Conservation (phyloP, 2,888 invertebrate species). For the Rhagonycha lutea region DNA sequence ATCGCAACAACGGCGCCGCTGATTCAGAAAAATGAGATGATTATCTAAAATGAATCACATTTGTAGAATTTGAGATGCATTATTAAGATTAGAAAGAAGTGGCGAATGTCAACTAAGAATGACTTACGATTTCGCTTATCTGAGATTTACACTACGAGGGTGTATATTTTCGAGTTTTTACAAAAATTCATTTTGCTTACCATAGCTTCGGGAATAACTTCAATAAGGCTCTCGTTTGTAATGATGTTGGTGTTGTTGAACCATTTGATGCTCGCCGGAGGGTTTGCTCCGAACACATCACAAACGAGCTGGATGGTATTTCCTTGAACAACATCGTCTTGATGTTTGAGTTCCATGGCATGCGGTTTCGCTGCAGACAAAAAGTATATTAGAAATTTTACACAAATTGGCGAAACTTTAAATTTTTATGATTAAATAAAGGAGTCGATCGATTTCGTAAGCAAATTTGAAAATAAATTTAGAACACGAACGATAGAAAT, state of each 20-base stretch:
- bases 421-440: background rate
- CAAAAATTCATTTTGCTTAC: conserved; percentile 25
- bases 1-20: background rate
- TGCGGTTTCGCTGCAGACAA: conserved; percentile 76
- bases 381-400: conserved; percentile 25
- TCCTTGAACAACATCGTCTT: conserved; percentile 79
- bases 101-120: conserved; percentile 24
- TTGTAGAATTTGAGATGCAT: conserved; percentile 28
- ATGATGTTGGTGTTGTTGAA: conserved; percentile 71
- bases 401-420: background rate
- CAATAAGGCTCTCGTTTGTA: conserved; percentile 39
- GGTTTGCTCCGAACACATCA: conserved; percentile 77
- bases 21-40: background rate
- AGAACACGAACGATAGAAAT: no score
- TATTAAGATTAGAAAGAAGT: conserved; percentile 28
- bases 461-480: no score
- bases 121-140: conserved; percentile 28
- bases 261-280: conserved; percentile 84
- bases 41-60: conserved; percentile 25
- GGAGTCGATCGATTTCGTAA: background rate
- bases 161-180: conserved; percentile 4
- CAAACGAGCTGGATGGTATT: conserved; percentile 80
- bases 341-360: conserved; percentile 76
- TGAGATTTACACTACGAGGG: background rate
- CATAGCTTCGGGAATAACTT: conserved; percentile 37